phyloP scores from a whole-genome alignment of 1,140 invertebrate genomes.

The Odontomachus brunneus region DNA sequence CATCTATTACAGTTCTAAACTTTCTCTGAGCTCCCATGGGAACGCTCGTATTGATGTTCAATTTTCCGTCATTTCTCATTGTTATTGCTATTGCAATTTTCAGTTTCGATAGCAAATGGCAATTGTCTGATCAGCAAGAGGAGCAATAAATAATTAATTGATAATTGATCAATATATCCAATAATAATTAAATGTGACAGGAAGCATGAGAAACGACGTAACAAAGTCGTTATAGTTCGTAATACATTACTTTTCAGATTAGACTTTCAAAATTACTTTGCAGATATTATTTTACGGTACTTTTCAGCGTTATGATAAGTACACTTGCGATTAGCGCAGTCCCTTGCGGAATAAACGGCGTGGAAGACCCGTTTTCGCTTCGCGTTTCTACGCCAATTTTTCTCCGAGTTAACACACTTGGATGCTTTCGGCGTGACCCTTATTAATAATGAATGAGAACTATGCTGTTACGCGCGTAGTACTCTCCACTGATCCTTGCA shows the following conservation, averaged over 20 bases:
- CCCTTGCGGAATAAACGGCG: not conserved
- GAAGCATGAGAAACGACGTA: not conserved
- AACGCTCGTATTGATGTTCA: not conserved
- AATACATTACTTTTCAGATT: not conserved
- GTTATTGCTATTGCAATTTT: not conserved
- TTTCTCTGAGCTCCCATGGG: slow-evolving; percentile 43
- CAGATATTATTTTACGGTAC: not conserved
- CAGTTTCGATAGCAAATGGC: not conserved
- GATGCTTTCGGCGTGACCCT: not conserved
- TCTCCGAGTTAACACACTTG: not conserved
- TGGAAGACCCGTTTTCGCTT: not conserved
- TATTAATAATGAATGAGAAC: slow-evolving; percentile 33
- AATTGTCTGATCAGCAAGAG: not conserved
- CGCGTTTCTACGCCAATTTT: not conserved
- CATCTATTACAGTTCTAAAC: slow-evolving; percentile 75
- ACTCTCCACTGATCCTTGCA: not conserved
- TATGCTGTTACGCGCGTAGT: not conserved
- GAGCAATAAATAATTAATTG: too few species aligned
- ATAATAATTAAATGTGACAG: too few species aligned
- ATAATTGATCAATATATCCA: too few species aligned
- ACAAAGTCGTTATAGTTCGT: not conserved
- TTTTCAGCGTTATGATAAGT: not conserved
- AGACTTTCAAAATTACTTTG: too few species aligned
- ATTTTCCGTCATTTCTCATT: not conserved
- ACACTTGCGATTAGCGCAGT: not conserved